Evolutionary conservation across 2,888 invertebrate species (phyloP), one percentile per base, ranked within the genome.

Genomic region (Acronicta aceris): DNA sequence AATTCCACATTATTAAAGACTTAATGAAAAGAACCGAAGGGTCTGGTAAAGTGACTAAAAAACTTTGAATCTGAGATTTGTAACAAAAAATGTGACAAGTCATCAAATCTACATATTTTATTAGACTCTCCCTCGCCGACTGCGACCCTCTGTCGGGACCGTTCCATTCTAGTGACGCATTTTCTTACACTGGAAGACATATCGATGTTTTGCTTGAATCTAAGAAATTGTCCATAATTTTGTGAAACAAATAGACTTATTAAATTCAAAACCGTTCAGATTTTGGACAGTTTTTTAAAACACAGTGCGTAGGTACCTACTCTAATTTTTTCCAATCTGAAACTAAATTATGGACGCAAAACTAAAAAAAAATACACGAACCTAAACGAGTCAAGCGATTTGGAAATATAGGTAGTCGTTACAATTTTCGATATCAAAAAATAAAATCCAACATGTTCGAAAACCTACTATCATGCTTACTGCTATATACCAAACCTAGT

Each of bases 21-120:
- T 81, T 87, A 85, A 89, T 87, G 85, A 84, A 84, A 85, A 81
- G 78, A 81, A 78, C 80, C 67, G 73, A 78, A 78, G 72, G 75
- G 74, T 80, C 79, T 85, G 82, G 83, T 83, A 84, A 86, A 86
- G 81, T 86, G 86, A 88, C 90, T 89, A 85, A 90, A 86, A 91
- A 93, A 92, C 92, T 91, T 91, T 90, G 91, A 91, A 92, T 91
- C 91, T 90, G 85, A 88, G 93, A 93, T 93, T 93, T 92, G 91
- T 91, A 87, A 85, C 92, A 93, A 94, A 92, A 94, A 94, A 94
- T 93, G 92, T 94, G 93, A 92, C 94, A 94, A 94, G 93, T 94
- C 94, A 94, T 94, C 94, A 94, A 94, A 94, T 94, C 94, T 94
- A 90, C 94, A 94, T 94, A 94, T 94, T 94, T 94, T 94, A 94